Evolutionary conservation across 2,113 vertebrate species (phyloP).

Genomic region (Nycticorax nycticorax): DNA sequence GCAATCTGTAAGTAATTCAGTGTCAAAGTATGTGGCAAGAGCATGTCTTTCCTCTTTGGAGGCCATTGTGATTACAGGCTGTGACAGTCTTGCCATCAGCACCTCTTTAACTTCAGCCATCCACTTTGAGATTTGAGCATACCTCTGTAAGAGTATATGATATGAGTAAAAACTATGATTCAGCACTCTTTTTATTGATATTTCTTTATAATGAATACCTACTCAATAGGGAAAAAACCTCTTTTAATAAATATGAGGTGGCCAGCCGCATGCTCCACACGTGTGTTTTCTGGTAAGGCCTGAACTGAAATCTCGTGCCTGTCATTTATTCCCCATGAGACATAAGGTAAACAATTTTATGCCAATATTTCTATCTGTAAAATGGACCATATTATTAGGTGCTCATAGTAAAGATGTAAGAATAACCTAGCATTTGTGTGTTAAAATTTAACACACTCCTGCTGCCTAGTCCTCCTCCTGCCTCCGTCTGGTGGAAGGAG

Average conservation of each 20-base stretch:
- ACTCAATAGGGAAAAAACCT: fast-evolving
- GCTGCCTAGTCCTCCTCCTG: neutral
- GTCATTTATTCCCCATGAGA: neutral
- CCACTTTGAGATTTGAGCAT: neutral
- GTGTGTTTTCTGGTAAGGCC: neutral
- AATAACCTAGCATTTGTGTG: neutral
- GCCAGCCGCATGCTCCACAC: neutral
- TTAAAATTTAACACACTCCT: neutral
- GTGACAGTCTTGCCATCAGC: neutral
- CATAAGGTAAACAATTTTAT: neutral
- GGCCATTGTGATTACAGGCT: neutral
- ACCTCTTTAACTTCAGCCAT: neutral
- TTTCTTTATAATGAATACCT: neutral
- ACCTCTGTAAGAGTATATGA: neutral
- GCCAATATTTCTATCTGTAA: neutral
- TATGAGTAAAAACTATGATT: neutral
- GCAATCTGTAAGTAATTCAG: neutral
- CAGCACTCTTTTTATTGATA: neutral
- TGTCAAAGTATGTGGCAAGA: neutral
- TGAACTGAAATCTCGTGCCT: neutral
- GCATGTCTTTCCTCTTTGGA: neutral
- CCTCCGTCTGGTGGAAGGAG: neutral
- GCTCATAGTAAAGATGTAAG: neutral
- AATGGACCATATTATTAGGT: neutral
- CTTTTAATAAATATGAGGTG: neutral